Percentiles rank a stretch among this genome's conserved stretches.
Evolutionary conservation across 1,140 invertebrate species (phyloP).

Genomic region (Hylyphantes graminicola): DNA sequence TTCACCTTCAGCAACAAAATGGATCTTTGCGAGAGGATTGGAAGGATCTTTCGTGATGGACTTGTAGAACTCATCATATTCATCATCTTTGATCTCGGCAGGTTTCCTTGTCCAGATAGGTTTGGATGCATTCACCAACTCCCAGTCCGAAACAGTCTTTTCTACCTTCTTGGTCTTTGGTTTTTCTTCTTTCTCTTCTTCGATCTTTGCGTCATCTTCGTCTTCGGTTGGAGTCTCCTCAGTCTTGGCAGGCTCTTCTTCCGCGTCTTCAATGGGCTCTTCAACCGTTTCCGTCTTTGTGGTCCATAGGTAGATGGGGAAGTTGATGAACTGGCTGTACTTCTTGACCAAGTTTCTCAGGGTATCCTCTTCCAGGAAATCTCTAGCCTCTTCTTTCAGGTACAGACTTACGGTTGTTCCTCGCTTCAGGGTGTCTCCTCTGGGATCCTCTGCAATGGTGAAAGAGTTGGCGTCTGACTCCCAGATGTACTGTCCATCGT

Average conservation of each 20-base stretch:
- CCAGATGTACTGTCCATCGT: constrained; percentile 97
- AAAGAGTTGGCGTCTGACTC: constrained; percentile 93
- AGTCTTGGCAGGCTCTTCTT: constrained; percentile 77
- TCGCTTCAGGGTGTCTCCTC: constrained; percentile 88
- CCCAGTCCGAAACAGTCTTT: constrained; percentile 99
- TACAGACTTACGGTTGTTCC: constrained; percentile 88
- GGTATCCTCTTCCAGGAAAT: constrained; percentile 93
- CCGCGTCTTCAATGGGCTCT: constrained; percentile 75
- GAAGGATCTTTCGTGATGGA: constrained; percentile 98
- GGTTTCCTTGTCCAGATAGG: constrained; percentile 98
- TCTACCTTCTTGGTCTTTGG: constrained; percentile 93
- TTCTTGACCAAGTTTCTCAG: constrained; percentile 92
- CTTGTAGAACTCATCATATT: constrained; percentile 99
- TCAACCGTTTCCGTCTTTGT: constrained; percentile 91
- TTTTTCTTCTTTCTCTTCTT: constrained; percentile 77
- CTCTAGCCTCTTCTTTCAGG: constrained; percentile 95
- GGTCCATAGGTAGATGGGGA: constrained; percentile 96
- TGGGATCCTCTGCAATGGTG: constrained; percentile 91
- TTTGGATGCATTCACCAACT: constrained; percentile 92
- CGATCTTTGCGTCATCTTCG: constrained; percentile 70
- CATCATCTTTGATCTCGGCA: constrained; percentile 96
- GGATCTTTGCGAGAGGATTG: constrained; percentile 97
- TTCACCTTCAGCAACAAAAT: constrained; percentile 98
- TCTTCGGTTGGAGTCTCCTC: constrained; percentile 82
- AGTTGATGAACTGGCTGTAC: constrained; percentile 99